Evolutionary conservation across 1,140 invertebrate species (phyloP), one percentile per base, ranked within the genome.

Genomic region (Mylabris phalerata): DNA sequence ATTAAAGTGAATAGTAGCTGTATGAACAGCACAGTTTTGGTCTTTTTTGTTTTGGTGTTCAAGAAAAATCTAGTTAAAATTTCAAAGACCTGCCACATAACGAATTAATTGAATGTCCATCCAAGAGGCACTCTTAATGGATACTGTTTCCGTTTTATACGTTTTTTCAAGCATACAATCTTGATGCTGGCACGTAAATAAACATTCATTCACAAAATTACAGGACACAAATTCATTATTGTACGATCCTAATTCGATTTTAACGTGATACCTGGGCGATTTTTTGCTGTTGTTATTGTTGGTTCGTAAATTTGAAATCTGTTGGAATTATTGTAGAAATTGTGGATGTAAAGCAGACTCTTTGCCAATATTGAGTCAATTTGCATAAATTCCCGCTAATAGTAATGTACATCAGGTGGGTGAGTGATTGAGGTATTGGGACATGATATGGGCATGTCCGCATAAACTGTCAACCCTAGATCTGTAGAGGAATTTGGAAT

Each of bases 401-500:
- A 62, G 55, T 55, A 51, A 48, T 62, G 61, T 64, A 68, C 67
- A 67, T 65, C 65, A 68, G 67, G 65, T 68, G 63, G 65, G 67
- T 67, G 59, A 65, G 51, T 64, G 65, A 69, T 67, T 65, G 65
- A 69, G 67, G 63, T 63, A 68, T 69, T 55, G 59, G 67, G 63
- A 69, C 67, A 69, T 60, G 65, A 65, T 69, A 69, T 69, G 65
- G 67, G 67, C 61, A 69, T 69, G 65, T 69, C 65, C 61, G 54
- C 63, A 69, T 65, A 67, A 65, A 67, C 52, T 55, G 43, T 47
- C 52, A 48, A 48, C 50, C 50, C 49, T 44, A 47, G 32, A 48
- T 40, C 45, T 47, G 40, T 48, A 38, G 43, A 56, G 25, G 47
- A 45, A 45, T 45, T 54, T 45, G 44, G 19, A 42, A 54, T 54